Evolutionary conservation across 1,140 invertebrate species (phyloP), one percentile per base, ranked within the genome.

Genomic region (Anastrepha ludens): DNA sequence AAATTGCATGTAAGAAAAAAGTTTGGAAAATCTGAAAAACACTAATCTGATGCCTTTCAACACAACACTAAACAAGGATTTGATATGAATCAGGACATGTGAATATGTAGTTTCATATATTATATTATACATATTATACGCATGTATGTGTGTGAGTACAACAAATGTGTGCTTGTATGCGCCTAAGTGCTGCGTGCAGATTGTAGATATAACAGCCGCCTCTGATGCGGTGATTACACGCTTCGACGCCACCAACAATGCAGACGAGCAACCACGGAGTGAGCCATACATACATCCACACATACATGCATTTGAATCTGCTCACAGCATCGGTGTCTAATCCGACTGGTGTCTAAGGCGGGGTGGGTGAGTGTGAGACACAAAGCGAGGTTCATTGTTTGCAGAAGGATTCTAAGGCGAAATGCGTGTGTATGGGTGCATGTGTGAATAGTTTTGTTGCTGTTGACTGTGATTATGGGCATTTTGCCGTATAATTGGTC

Each of bases 281-380:
- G 50, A 29, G 5, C 6, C 20, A 29, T 29, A 65, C n/a, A 65
- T 65, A 65, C 39, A 70, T 70, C 9, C 13, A 70, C 39, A 44
- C 17, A 17, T 41, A 85, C 7, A 20, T 41, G 65, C 7, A 20
- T 6, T 41, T 7, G 44, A 81, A 47, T n/a, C n/a, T 29, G 1
- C 29, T 39, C 81, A 85, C 13, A 87, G 41, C 20, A 87, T 78
- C 87, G 62, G 67, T 78, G 67, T 67, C 60, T 87, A 65, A 87
- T 67, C 67, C 65, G 29, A 39, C 17, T 87, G 39, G 60, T 65
- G 20, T 55, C 7, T 11, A 17, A 15, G 39, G 44, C 29, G 20
- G 64, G 20, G 86, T 74, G 86, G 41, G 65, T 47, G 59, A 89
- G 91, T 91, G 91, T 89, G 91, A 91, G 90, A 81, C 89, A 91